Evolutionary conservation across 2,797 vertebrate genomes (phyloP).

Genomic region (Xenops minutus): DNA sequence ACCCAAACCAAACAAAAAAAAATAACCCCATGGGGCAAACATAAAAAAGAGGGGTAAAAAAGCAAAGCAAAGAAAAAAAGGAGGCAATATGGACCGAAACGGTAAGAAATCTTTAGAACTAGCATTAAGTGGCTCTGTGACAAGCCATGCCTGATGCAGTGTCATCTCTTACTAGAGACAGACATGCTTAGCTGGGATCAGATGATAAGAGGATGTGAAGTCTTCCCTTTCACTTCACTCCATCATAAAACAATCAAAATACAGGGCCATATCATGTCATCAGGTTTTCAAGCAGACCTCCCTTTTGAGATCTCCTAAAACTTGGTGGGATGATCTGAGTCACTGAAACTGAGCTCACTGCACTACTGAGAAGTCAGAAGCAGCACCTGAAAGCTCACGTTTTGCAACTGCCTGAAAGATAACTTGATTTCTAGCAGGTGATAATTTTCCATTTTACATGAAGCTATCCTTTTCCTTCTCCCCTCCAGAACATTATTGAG

Average conservation of each 20-base stretch:
- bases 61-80: neutral
- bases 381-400: slow-evolving; percentile 10
- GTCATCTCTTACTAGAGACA: neutral
- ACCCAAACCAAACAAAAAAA: neutral
- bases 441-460: neutral
- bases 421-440: neutral
- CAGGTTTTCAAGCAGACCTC: slow-evolving; percentile 3
- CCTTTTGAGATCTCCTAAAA: neutral
- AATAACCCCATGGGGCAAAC: neutral
- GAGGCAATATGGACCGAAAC: slow-evolving; percentile 24
- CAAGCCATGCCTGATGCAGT: neutral
- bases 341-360: slow-evolving; percentile 16
- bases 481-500: neutral
- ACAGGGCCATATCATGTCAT: neutral
- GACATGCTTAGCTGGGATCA: neutral
- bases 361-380: slow-evolving; percentile 30
- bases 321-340: neutral
- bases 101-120: slow-evolving; percentile 27
- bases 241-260: slow-evolving; percentile 43
- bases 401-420: slow-evolving; percentile 44
- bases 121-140: neutral
- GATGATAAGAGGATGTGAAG: slow-evolving; percentile 31
- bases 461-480: neutral
- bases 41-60: neutral
- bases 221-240: slow-evolving; percentile 28